These are phyloP conservation scores for Aplidium turbinatum DNA, from an alignment of 23 tunicate genomes.

Conservation along the genomic window DNA sequence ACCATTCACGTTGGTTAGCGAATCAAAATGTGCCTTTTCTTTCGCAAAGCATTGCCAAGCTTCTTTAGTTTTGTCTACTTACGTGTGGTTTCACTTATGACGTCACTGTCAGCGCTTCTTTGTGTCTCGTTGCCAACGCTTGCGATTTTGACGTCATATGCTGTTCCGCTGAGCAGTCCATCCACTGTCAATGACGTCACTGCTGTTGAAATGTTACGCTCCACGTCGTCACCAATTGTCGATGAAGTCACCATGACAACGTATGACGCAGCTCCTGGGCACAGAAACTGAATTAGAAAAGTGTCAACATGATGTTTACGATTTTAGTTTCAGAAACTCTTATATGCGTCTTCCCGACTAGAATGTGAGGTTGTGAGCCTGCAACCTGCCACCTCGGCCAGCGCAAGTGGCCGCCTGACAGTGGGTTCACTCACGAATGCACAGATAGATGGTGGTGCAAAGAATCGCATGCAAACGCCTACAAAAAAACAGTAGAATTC, in stretches of 20 bases:
- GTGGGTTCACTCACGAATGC: too few species aligned
- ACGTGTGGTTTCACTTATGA: constrained; percentile 54
- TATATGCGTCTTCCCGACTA: too few species aligned
- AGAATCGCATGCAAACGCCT: too few species aligned
- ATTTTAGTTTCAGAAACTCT: too few species aligned
- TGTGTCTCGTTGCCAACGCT: constrained; percentile 57
- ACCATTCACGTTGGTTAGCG: too few species aligned
- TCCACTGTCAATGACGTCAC: constrained; percentile 17
- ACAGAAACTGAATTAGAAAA: too few species aligned
- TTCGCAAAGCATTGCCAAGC: neutral
- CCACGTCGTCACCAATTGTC: neutral
- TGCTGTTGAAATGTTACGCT: constrained; percentile 7
- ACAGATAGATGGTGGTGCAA: too few species aligned
- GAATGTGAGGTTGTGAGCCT: too few species aligned
- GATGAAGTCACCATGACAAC: constrained; percentile 3
- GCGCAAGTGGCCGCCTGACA: too few species aligned
- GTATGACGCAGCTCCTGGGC: constrained; percentile 49
- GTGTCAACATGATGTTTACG: too few species aligned
- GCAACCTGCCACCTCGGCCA: too few species aligned
- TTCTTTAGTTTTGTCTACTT: constrained; percentile 4
- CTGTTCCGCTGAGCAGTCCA: constrained; percentile 43
- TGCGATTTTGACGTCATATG: constrained; percentile 36
- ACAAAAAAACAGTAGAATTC: too few species aligned
- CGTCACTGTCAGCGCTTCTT: constrained; percentile 23
- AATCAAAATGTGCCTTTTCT: neutral